A percentile compares a stretch with the other conserved stretches of the same genome.
Conservation (phyloP, 1,140 invertebrate genomes). For the Zophobas atratus region DNA sequence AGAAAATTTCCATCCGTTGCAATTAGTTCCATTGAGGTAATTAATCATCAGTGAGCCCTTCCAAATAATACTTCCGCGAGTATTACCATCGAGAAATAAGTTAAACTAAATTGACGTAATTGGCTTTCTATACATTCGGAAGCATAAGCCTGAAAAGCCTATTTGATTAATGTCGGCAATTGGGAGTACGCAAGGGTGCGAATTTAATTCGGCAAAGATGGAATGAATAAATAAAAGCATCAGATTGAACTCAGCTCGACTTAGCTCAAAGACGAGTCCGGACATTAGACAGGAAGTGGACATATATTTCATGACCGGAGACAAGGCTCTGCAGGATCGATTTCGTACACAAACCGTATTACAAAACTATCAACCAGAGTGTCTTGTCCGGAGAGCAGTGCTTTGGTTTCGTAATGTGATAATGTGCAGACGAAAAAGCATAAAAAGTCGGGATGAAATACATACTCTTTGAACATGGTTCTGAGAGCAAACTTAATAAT, state of each 20-base stretch:
- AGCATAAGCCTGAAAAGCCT: conserved; percentile 38
- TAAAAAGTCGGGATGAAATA: no score
- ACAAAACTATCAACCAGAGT: not conserved
- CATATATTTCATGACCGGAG: conserved; percentile 24
- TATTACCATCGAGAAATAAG: conserved; percentile 31
- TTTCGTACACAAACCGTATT: not conserved
- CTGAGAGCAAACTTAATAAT: no score
- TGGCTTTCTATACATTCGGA: conserved; percentile 31
- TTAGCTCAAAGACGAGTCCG: conserved; percentile 23
- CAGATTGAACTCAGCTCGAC: conserved; percentile 28
- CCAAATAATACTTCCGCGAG: conserved; percentile 10
- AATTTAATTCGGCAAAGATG: conserved; percentile 43
- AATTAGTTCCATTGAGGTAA: conserved; percentile 19
- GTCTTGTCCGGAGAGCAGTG: not conserved
- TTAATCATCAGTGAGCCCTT: not conserved
- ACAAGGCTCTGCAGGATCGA: not conserved
- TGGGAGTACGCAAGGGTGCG: conserved; percentile 39
- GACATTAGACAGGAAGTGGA: conserved; percentile 27
- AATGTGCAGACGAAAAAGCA: no score
- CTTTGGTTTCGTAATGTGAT: no score
- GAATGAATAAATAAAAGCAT: conserved; percentile 47
- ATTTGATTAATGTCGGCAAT: conserved; percentile 46
- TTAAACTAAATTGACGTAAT: conserved; percentile 36
- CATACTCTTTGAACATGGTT: no score
- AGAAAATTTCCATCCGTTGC: no score